Evolutionary conservation across 2,888 invertebrate species (phyloP), one percentile per base, ranked within the genome.

Genomic region (Anagyrus pseudococci): DNA sequence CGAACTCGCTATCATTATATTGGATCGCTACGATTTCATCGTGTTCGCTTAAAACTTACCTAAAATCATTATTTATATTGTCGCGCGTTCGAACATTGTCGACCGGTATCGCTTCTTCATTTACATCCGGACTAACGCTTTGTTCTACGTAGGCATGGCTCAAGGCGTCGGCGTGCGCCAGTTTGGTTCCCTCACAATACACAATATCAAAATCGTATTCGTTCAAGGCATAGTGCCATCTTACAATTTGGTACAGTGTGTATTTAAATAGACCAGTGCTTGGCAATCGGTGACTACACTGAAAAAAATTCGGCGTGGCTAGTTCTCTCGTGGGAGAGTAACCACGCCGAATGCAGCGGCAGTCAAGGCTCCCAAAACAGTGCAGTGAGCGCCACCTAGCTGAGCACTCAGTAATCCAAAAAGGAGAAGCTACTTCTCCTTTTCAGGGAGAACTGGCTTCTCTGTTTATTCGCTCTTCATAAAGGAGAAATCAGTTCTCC

Each of bases 191-290:
- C 13, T 53, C 33, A 2, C 26, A 17, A 26, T 53, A 41, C 4
- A 22, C 17, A 4, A 41, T 41, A 25, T 53, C 53, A 13, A 25
- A 53, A 26, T 53, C 53, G 13, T 22, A 53, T 43, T 53, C 54
- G 22, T 20, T 43, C 7, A 54, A 13, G 0, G 20, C 2, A 20
- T 44, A 4, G 20, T 26, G 29, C 44, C 43, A 44, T 29, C 54
- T 20, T 6, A 54, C 44, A 19, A 29, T 22, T 15, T 44, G 54
- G 20, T 44, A 2, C n/a, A 1, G 15, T 44, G 25, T 13, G 54
- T 29, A n/a, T 54, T 54, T 7, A 54, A 4, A 29, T 44, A 54
- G 1, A 29, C 22, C 1, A 44, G n/a, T 1, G 54, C 54, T n/a
- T 54, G 43, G 10, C 54, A 54, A 29, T 44, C 41, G 0, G 43